Conservation (phyloP, 2,113 vertebrate species). For the Kryptolebias marmoratus region DNA sequence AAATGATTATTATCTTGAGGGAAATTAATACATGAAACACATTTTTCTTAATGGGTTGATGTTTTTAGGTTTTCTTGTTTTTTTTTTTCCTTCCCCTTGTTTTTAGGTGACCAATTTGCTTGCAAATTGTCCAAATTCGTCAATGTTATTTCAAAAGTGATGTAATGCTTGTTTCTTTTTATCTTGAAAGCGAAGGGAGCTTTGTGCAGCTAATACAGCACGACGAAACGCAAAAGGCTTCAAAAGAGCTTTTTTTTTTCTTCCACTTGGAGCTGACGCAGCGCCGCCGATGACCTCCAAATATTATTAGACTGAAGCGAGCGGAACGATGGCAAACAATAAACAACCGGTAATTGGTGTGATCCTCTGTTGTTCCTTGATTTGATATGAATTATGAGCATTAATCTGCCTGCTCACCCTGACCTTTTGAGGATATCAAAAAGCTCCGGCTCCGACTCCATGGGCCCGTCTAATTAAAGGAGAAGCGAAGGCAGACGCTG, state of each 20-base stretch:
- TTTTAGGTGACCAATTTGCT: conserved; percentile 76
- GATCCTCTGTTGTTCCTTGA: conserved; percentile 68
- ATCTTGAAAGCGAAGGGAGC: conserved; percentile 78
- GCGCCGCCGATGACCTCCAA: conserved; percentile 73
- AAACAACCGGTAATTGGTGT: conserved; percentile 74
- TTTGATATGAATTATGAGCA: conserved; percentile 69
- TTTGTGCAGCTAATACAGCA: conserved; percentile 78
- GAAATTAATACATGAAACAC: conserved; percentile 80
- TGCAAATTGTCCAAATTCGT: conserved; percentile 78
- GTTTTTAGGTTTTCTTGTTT: conserved; percentile 10
- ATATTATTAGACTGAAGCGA: conserved; percentile 77
- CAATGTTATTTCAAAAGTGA: conserved; percentile 78
- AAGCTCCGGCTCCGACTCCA: conserved; percentile 58
- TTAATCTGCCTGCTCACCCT: conserved; percentile 56
- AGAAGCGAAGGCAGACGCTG: conserved; percentile 47
- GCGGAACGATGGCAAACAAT: conserved; percentile 72
- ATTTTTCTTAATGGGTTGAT: conserved; percentile 71
- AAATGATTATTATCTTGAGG: conserved; percentile 76
- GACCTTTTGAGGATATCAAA: conserved; percentile 67
- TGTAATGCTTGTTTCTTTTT: conserved; percentile 78
- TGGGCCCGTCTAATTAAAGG: conserved; percentile 68
- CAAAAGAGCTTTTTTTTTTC: conserved; percentile 58
- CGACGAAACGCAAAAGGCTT: conserved; percentile 76
- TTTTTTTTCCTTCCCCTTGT: conserved; percentile 10
- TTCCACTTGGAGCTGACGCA: conserved; percentile 73